Percentiles rank a stretch among this genome's conserved stretches.
Evolutionary conservation across 2,113 vertebrate genomes (phyloP).

Genomic region (Passerina amoena): DNA sequence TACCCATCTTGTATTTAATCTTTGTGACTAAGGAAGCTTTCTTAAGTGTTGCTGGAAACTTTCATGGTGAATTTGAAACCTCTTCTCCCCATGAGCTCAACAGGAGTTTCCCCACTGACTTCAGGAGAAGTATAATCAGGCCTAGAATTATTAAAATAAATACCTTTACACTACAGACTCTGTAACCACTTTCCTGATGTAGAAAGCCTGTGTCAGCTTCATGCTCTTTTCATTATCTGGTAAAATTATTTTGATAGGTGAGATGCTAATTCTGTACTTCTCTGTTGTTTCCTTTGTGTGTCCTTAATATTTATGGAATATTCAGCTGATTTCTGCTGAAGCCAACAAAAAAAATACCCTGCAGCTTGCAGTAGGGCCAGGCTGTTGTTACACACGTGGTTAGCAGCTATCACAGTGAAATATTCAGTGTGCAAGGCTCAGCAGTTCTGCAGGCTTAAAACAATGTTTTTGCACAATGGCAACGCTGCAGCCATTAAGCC

Average conservation of each 20-base stretch:
- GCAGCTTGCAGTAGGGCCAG: constrained; percentile 3
- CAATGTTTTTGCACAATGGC: not conserved
- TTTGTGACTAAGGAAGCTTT: not conserved
- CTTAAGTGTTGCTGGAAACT: constrained; percentile 12
- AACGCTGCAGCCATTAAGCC: not conserved
- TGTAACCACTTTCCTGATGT: not conserved
- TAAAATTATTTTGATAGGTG: constrained; percentile 30
- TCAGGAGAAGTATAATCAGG: not conserved
- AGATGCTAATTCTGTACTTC: constrained; percentile 16
- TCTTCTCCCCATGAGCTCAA: not conserved
- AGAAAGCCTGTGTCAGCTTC: not conserved
- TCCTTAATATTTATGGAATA: constrained; percentile 44
- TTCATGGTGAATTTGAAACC: not conserved
- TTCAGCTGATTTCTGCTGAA: constrained; percentile 49
- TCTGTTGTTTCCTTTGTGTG: not conserved
- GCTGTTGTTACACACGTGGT: not conserved
- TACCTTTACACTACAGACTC: not conserved
- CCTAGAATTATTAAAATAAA: constrained; percentile 12
- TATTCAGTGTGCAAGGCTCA: not conserved
- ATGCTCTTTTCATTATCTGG: constrained; percentile 3
- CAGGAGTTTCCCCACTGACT: not conserved
- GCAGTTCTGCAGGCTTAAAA: constrained; percentile 22
- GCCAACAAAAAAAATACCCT: constrained; percentile 1
- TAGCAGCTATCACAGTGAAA: not conserved
- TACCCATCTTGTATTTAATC: not conserved